These are phyloP conservation scores for Protonemura montana DNA, from an alignment of 2,888 invertebrate genomes.

Conservation along the genomic window DNA sequence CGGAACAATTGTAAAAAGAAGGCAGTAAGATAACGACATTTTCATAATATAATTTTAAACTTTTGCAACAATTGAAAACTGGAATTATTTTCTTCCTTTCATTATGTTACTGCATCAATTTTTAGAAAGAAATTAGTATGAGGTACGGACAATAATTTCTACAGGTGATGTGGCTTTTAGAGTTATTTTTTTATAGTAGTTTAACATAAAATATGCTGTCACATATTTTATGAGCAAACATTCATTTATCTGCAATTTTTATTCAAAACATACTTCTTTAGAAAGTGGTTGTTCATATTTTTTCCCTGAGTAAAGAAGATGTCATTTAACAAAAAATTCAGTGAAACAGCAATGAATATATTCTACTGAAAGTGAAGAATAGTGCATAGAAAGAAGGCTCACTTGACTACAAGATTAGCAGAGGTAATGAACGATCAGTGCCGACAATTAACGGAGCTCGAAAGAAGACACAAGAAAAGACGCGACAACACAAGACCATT, in stretches of 20 bases:
- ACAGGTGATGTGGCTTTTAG: slow-evolving; percentile 30
- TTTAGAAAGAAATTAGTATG: not conserved
- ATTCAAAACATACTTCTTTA: not conserved
- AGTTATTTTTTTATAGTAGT: not conserved
- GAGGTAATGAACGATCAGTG: slow-evolving; percentile 20
- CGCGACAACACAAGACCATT: slow-evolving; percentile 50
- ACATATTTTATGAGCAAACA: not conserved
- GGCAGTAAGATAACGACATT: not conserved
- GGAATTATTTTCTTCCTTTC: not conserved
- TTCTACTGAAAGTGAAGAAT: slow-evolving; percentile 22
- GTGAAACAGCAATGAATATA: slow-evolving; percentile 17
- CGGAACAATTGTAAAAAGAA: not conserved
- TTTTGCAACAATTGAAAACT: not conserved
- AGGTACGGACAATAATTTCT: not conserved
- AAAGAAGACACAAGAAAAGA: not conserved
- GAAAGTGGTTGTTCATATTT: not conserved
- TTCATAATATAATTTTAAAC: not conserved
- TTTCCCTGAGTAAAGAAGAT: not conserved
- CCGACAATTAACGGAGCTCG: slow-evolving; percentile 20
- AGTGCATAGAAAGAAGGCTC: slow-evolving; percentile 1
- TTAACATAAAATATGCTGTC: not conserved
- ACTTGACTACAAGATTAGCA: not conserved
- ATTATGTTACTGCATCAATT: not conserved
- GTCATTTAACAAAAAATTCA: slow-evolving; percentile 14
- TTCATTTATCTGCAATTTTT: not conserved